Conservation (phyloP, 2,888 invertebrate genomes). For the Caenorhabditis sinica region DNA sequence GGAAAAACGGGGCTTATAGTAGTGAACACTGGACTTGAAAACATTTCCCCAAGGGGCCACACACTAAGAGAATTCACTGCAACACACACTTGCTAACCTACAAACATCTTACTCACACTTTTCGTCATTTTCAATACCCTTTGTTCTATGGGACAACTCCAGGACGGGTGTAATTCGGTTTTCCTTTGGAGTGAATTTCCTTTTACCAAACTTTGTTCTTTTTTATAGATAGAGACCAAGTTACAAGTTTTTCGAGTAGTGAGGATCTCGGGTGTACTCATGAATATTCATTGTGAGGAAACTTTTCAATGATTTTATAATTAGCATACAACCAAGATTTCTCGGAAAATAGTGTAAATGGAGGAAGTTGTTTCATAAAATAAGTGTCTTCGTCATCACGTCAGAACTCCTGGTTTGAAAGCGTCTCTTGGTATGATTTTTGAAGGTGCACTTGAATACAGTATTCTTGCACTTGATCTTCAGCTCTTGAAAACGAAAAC, state of each 20-base stretch:
- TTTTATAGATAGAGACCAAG: constrained; percentile 32
- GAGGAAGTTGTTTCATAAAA: too few relatives aligned
- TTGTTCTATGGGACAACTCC: constrained; percentile 38
- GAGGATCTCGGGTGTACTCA: constrained; percentile 9
- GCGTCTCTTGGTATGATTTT: too few relatives aligned
- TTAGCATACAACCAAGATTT: too few relatives aligned
- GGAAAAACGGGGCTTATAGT: constrained; percentile 61
- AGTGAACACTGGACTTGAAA: constrained; percentile 64
- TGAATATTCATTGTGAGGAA: constrained; percentile 28
- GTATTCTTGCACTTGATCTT: too few relatives aligned
- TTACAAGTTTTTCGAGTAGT: not conserved
- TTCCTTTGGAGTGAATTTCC: constrained; percentile 4
- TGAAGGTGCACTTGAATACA: too few relatives aligned
- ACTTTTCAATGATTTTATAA: too few relatives aligned
- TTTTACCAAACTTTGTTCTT: constrained; percentile 24
- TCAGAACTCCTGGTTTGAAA: too few relatives aligned
- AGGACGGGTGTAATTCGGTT: constrained; percentile 51
- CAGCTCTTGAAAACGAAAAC: too few relatives aligned
- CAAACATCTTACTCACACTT: not conserved
- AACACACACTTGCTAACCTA: constrained; percentile 26
- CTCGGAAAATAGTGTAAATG: not conserved
- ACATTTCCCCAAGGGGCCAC: constrained; percentile 44
- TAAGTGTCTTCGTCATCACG: too few relatives aligned
- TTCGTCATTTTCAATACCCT: constrained; percentile 30
- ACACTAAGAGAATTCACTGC: constrained; percentile 51